A percentile compares a stretch with the other conserved stretches of the same genome.
These are phyloP conservation scores for Brachyhypopomus occidentalis DNA, from an alignment of 2,113 vertebrate species.

Conservation along the genomic window DNA sequence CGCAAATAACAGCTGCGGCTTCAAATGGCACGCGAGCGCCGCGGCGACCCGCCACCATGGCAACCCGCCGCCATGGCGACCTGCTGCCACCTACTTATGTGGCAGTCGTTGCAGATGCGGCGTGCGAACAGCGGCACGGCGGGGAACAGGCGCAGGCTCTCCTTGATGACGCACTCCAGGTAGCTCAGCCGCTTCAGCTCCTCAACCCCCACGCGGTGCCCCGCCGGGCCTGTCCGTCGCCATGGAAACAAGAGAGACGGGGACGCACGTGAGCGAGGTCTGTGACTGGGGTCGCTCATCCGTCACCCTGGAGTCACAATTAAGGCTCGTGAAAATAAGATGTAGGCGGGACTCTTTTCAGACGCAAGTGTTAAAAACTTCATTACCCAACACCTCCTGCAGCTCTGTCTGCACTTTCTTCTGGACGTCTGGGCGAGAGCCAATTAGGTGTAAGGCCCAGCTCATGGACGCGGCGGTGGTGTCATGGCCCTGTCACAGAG, in stretches of 20 bases:
- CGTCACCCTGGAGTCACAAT: no score
- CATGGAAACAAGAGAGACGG: neutral
- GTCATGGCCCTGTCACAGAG: conserved; percentile 79
- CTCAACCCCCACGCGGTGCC: conserved; percentile 66
- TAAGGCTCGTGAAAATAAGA: neutral
- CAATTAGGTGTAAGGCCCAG: conserved; percentile 80
- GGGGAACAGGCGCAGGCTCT: conserved; percentile 82
- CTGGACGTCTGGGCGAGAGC: conserved; percentile 76
- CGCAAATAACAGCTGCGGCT: conserved; percentile 36
- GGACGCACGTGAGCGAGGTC: neutral
- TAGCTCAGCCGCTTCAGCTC: conserved; percentile 82
- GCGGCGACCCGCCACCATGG: neutral
- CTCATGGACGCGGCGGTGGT: conserved; percentile 82
- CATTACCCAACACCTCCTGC: conserved; percentile 79
- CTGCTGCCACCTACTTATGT: conserved; percentile 71
- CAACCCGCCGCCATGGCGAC: conserved; percentile 13
- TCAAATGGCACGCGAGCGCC: conserved; percentile 25
- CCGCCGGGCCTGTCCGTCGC: conserved; percentile 65
- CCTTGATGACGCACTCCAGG: conserved; percentile 85
- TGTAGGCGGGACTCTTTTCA: no score
- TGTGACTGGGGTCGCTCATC: neutral
- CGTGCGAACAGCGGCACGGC: conserved; percentile 82
- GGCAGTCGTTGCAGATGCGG: conserved; percentile 74
- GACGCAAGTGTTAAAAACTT: no score
- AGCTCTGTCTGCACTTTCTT: conserved; percentile 77